phyloP scores from a whole-genome alignment of 2,888 invertebrate genomes.

The Trichacis sp. region DNA sequence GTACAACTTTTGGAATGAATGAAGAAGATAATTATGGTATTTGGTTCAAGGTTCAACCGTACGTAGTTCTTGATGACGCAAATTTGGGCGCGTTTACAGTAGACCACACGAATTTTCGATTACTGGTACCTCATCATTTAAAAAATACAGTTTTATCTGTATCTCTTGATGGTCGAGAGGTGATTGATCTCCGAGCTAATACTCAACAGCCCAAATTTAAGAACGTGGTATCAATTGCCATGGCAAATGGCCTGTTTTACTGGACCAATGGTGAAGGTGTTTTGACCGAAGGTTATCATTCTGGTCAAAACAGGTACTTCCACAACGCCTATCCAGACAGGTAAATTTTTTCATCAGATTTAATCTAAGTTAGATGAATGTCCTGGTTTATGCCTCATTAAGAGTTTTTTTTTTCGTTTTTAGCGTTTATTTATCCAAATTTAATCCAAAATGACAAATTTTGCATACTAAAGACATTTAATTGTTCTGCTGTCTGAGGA shows the following conservation, averaged over 20 bases:
- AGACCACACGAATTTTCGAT: conserved; percentile 83
- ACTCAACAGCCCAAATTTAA: conserved; percentile 82
- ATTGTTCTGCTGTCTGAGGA: no score
- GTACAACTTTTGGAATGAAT: no score
- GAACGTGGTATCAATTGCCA: conserved; percentile 81
- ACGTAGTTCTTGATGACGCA: conserved; percentile 75
- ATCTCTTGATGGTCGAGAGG: conserved; percentile 84
- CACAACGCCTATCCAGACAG: conserved; percentile 80
- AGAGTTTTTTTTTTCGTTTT: no score
- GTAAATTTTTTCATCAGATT: conserved; percentile 54
- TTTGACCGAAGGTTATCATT: conserved; percentile 83
- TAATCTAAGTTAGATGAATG: no score
- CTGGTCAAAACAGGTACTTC: conserved; percentile 77
- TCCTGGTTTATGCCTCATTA: no score
- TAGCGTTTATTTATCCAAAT: no score
- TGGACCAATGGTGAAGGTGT: conserved; percentile 87
- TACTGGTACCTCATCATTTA: conserved; percentile 81
- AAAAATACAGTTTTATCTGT: conserved; percentile 85
- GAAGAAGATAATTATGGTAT: background rate
- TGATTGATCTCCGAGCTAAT: conserved; percentile 79
- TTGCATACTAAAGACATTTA: no score
- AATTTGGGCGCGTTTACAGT: conserved; percentile 86
- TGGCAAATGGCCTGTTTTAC: conserved; percentile 83
- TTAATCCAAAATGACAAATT: no score
- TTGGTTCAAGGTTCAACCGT: conserved; percentile 70